Percentiles rank a stretch among this genome's conserved stretches.
Conservation (phyloP, 1,140 invertebrate genomes). For the Drosophila murphyi region DNA sequence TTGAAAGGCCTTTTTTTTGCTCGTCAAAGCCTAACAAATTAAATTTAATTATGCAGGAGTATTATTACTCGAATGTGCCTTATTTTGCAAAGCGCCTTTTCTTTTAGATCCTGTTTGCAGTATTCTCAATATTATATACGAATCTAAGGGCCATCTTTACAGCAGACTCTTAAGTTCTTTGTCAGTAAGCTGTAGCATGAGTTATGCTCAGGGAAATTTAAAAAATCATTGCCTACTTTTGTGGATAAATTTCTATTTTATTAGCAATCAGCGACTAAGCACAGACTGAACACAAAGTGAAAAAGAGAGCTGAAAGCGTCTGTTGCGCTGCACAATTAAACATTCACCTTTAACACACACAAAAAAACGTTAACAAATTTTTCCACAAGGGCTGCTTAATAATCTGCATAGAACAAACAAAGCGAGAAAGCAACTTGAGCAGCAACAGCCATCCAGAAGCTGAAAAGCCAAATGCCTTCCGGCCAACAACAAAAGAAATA, state of each 20-base stretch:
- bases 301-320: conserved; percentile 15
- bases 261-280: neutral
- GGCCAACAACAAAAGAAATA: conserved; percentile 42
- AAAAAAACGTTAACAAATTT: conserved; percentile 37
- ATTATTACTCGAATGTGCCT: neutral
- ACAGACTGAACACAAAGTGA: conserved; percentile 21
- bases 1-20: conserved; percentile 2
- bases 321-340: conserved; percentile 61
- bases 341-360: conserved; percentile 38
- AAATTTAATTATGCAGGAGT: conserved; percentile 30
- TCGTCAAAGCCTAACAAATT: conserved; percentile 22
- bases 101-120: too few species aligned
- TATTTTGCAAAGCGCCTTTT: neutral
- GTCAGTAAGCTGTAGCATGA: neutral
- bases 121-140: conserved; percentile 1
- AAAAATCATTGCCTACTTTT: conserved; percentile 60
- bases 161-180: neutral
- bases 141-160: neutral
- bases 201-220: neutral
- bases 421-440: conserved; percentile 34
- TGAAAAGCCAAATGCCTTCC: conserved; percentile 64
- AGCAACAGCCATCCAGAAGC: conserved; percentile 51
- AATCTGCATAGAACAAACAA: conserved; percentile 47
- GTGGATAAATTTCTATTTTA: conserved; percentile 16
- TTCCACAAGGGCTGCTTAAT: conserved; percentile 26